A percentile compares a stretch with the other conserved stretches of the same genome.
phyloP scores from a whole-genome alignment of 2,888 invertebrate genomes.

The Polydrusus cervinus region DNA sequence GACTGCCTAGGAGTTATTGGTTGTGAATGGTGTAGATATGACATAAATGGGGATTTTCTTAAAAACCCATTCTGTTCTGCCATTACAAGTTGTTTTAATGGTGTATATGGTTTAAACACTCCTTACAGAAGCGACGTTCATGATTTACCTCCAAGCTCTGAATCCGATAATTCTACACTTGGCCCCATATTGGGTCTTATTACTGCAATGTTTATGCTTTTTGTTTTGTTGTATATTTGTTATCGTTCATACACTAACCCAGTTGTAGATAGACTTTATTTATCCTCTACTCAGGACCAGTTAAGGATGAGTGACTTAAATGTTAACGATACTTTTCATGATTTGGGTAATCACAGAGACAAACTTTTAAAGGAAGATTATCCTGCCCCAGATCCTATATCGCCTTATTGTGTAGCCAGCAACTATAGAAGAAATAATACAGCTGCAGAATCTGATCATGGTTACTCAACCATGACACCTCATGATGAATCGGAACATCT shows the following conservation, averaged over 20 bases:
- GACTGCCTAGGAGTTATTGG: slow-evolving; percentile 84
- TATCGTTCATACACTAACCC: slow-evolving; percentile 80
- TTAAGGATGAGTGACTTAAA: slow-evolving; percentile 84
- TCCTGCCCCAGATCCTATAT: slow-evolving; percentile 83
- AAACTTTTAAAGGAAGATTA: slow-evolving; percentile 76
- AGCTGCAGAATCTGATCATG: slow-evolving; percentile 92
- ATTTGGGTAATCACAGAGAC: slow-evolving; percentile 77
- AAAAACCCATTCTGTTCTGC: slow-evolving; percentile 85
- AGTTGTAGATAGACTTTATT: slow-evolving; percentile 72
- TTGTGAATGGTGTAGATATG: slow-evolving; percentile 93
- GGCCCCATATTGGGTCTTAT: slow-evolving; percentile 92
- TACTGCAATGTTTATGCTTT: slow-evolving; percentile 84
- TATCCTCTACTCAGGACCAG: slow-evolving; percentile 73
- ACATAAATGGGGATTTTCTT: slow-evolving; percentile 83
- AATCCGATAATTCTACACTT: slow-evolving; percentile 81
- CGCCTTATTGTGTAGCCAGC: slow-evolving; percentile 90
- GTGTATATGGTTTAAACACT: slow-evolving; percentile 86
- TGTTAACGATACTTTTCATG: slow-evolving; percentile 80
- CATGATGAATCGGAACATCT: slow-evolving; percentile 92
- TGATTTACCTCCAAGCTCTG: slow-evolving; percentile 67
- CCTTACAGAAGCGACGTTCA: slow-evolving; percentile 86
- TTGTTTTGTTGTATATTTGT: slow-evolving; percentile 89
- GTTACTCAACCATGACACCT: slow-evolving; percentile 95
- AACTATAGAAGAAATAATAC: slow-evolving; percentile 85
- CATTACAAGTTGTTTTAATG: slow-evolving; percentile 88